Conservation (phyloP, 2,888 invertebrate genomes). For the Latrodectus elegans region DNA sequence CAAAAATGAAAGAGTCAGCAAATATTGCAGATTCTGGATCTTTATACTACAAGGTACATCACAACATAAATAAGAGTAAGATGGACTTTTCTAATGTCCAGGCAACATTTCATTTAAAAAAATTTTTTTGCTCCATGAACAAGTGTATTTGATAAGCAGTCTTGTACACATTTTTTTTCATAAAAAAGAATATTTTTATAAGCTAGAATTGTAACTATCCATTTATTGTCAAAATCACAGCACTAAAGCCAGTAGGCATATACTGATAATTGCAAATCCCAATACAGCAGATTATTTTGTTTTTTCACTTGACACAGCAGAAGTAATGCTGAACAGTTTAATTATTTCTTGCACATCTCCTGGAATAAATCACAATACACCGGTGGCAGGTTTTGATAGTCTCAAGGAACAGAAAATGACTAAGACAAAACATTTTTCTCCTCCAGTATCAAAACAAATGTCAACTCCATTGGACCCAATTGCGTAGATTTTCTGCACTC, state of each 20-base stretch:
- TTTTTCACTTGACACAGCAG: conserved; percentile 24
- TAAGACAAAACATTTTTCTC: conserved; percentile 38
- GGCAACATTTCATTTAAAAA: conserved; percentile 39
- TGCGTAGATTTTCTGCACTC: conserved; percentile 14
- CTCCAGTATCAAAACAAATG: neutral
- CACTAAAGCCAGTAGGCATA: conserved; percentile 66
- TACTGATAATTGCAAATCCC: conserved; percentile 37
- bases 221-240: conserved; percentile 66
- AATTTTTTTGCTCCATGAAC: conserved; percentile 36
- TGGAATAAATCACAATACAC: conserved; percentile 52
- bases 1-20: conserved; percentile 19
- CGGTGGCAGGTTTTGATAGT: conserved; percentile 56
- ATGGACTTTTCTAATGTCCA: conserved; percentile 15
- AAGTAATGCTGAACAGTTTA: neutral
- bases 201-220: conserved; percentile 59
- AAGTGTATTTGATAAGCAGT: conserved; percentile 47
- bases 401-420: conserved; percentile 57
- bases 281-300: conserved; percentile 20
- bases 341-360: conserved; percentile 21
- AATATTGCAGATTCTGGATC: conserved; percentile 12
- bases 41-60: neutral
- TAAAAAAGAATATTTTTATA: conserved; percentile 35
- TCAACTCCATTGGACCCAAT: conserved; percentile 52
- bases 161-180: conserved; percentile 26
- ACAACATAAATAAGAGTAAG: neutral